These are phyloP conservation scores for Drosophila sp. DNA, from an alignment of 1,140 invertebrate species.

Conservation along the genomic window DNA sequence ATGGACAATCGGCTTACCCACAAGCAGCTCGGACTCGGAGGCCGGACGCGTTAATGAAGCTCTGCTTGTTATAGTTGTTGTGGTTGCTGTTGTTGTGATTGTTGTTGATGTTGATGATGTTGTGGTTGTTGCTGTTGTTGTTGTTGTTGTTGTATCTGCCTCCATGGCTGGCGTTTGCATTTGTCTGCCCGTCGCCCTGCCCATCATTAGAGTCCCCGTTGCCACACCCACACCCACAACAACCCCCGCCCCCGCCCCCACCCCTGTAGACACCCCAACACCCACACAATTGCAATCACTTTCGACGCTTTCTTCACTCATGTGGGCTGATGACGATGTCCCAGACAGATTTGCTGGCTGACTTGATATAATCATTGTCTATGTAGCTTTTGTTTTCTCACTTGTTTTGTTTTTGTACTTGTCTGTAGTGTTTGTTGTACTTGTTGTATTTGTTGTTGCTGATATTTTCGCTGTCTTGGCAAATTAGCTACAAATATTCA, in stretches of 20 bases:
- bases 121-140: conserved; percentile 25
- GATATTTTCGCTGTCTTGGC: conserved; percentile 46
- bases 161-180: conserved; percentile 24
- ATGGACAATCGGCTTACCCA: conserved; percentile 67
- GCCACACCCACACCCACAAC: too few relatives aligned
- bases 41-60: conserved; percentile 80
- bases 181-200: conserved; percentile 50
- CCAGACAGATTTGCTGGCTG: conserved; percentile 65
- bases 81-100: conserved; percentile 24
- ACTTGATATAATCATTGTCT: conserved; percentile 73
- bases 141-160: conserved; percentile 13
- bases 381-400: conserved; percentile 10
- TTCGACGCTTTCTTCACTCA: conserved; percentile 58
- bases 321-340: conserved; percentile 43
- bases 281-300: conserved; percentile 62
- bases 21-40: conserved; percentile 72
- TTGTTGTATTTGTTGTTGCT: conserved; percentile 8
- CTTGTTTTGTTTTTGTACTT: not conserved
- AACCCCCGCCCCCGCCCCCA: not conserved
- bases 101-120: conserved; percentile 22
- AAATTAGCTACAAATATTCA: conserved; percentile 71
- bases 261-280: conserved; percentile 12
- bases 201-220: conserved; percentile 26
- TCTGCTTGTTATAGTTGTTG: conserved; percentile 48
- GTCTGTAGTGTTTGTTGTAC: conserved; percentile 3